A percentile compares a stretch with the other conserved stretches of the same genome.
Conservation (phyloP, 2,888 invertebrate genomes). For the Andrena trimmerana region DNA sequence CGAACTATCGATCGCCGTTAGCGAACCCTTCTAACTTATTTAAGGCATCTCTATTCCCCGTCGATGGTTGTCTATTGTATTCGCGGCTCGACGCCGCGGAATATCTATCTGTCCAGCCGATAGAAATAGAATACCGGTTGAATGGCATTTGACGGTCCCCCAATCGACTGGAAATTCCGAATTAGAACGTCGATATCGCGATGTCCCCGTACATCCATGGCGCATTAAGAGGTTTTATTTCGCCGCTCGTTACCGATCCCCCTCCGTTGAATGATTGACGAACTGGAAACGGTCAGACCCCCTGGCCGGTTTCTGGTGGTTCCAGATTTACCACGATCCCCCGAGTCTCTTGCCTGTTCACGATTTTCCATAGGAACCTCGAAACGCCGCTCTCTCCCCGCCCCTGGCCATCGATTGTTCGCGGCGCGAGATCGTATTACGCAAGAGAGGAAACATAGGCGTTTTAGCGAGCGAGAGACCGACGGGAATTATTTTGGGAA, state of each 20-base stretch:
- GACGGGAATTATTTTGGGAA: constrained; percentile 66
- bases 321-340: constrained; percentile 4
- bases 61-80: constrained; percentile 65
- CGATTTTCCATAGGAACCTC: not conserved
- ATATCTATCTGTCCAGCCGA: constrained; percentile 50
- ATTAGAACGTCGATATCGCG: constrained; percentile 45
- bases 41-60: constrained; percentile 67
- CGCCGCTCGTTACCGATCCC: constrained; percentile 18
- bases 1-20: constrained; percentile 58
- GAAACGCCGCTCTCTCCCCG: too few species aligned
- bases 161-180: constrained; percentile 53
- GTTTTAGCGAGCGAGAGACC: constrained; percentile 33
- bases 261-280: constrained; percentile 38
- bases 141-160: constrained; percentile 58
- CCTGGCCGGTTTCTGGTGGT: not conserved
- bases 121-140: constrained; percentile 57
- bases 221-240: constrained; percentile 45
- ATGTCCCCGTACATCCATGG: not conserved
- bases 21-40: constrained; percentile 73
- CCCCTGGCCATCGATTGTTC: constrained; percentile 30
- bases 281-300: not conserved
- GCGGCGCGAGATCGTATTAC: constrained; percentile 39
- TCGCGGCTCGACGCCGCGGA: constrained; percentile 57
- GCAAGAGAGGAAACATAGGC: constrained; percentile 48
- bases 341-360: not conserved